Base-by-base conservation (phyloP, 2,113 vertebrate genomes). In the Menidia beryllina region DNA sequence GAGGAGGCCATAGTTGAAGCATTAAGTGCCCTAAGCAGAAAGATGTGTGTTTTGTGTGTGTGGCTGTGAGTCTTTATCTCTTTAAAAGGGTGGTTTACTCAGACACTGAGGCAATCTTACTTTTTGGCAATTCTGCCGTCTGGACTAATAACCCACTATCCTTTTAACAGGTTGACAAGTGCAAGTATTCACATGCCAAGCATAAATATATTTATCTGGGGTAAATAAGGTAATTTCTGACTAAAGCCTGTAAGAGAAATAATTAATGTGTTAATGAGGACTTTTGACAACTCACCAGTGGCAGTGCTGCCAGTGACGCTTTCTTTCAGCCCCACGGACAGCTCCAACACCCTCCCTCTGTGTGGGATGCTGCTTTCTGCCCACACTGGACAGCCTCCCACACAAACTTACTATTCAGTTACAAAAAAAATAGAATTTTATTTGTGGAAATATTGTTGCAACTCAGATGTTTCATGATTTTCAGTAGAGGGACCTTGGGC, bases 261-360 rank as follows among this genome's bases (percentile, higher is more conserved):
- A 20, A 61, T 63, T 52, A 3, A 6, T 55, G 30, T 36, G 55
- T 43, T 66, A 65, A 48, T 52, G 20, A 72, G 65, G 48, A 60
- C 49, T 36, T 5, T 24, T 21, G 24, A 61, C 13, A 41, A 13
- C 47, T 58, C 17, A 41, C 23, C 53, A 17, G 21, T 27, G 27
- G 27, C 20, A 36, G 56, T 43, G 5, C 25, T 55, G 15, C 3
- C n/a, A n/a, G 8, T 67, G 25, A 5, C 47, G n/a, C 54, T 72
- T 20, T 55, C 3, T 59, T 77, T 86, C 79, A 86, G 83, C 60
- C 84, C 79, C 80, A 79, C 27, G 72, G 82, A 85, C 73, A 83
- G 74, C 38, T 11, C 58, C 54, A 61, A 45, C 45, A 49, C 41
- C 36, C 69, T 66, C 7, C 41, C 38, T 23, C n/a, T 57, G 41